These are phyloP conservation scores for Megaceryle maxima DNA, from an alignment of 2,113 vertebrate genomes.

Conservation along the genomic window DNA sequence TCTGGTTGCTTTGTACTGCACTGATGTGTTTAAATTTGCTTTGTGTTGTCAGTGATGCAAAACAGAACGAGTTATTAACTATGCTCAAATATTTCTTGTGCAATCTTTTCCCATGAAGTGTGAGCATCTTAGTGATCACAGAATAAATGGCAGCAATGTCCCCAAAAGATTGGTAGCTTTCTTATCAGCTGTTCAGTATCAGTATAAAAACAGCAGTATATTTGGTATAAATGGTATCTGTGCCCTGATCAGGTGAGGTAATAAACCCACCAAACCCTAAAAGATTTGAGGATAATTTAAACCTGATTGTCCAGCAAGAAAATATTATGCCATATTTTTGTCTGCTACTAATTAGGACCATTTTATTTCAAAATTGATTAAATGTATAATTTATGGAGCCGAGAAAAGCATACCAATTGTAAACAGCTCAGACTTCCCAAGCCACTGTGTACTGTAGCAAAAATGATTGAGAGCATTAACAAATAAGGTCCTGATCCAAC, in stretches of 20 bases:
- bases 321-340: neutral
- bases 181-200: neutral
- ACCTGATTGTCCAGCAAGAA: neutral
- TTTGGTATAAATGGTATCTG: neutral
- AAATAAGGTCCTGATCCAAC: conserved; percentile 9
- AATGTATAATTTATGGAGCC: neutral
- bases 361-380: neutral
- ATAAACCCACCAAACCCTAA: neutral
- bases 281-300: neutral
- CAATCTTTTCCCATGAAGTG: neutral
- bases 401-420: neutral
- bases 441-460: neutral
- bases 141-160: neutral
- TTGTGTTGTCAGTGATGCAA: neutral
- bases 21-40: neutral
- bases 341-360: neutral
- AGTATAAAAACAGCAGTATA: neutral
- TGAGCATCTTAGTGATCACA: neutral
- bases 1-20: conserved; percentile 1
- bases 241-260: neutral
- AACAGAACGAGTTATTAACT: neutral
- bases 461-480: conserved; percentile 12
- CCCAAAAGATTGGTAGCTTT: neutral
- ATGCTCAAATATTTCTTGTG: neutral
- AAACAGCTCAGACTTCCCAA: neutral